Conservation (phyloP, 1,140 invertebrate genomes). For the Trypoxylus dichotomus region DNA sequence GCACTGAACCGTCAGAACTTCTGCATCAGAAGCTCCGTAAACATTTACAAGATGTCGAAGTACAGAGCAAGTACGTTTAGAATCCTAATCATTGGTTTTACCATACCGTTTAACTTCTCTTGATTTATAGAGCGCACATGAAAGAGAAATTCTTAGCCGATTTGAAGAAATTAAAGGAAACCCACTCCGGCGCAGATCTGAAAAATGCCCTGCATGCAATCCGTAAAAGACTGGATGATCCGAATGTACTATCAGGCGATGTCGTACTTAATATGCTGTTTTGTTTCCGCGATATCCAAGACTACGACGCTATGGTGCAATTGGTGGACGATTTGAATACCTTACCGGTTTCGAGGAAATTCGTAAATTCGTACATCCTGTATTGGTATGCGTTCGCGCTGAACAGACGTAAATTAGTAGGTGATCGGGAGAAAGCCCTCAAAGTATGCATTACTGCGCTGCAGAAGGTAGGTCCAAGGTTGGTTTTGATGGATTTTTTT, state of each 20-base stretch:
- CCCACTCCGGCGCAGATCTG: conserved; percentile 83
- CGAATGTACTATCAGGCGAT: conserved; percentile 92
- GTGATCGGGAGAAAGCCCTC: conserved; percentile 92
- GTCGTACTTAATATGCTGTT: conserved; percentile 91
- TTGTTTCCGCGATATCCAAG: conserved; percentile 91
- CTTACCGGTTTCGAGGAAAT: conserved; percentile 89
- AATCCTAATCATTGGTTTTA: background rate
- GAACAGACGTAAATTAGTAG: conserved; percentile 90
- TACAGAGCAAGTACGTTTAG: conserved; percentile 80
- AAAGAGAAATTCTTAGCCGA: conserved; percentile 97
- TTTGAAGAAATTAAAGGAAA: conserved; percentile 89
- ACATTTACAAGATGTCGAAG: conserved; percentile 89
- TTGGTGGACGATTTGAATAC: conserved; percentile 93
- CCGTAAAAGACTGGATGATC: conserved; percentile 92
- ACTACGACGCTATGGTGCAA: conserved; percentile 98
- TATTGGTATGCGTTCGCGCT: conserved; percentile 97
- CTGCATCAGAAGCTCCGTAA: conserved; percentile 70
- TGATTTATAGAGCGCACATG: conserved; percentile 80
- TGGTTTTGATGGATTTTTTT: background rate
- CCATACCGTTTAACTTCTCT: background rate
- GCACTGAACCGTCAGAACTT: conserved; percentile 42
- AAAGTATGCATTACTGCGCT: conserved; percentile 88
- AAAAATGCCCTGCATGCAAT: conserved; percentile 84
- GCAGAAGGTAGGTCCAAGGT: conserved; percentile 60
- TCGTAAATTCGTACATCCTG: conserved; percentile 87